Evolutionary conservation across 2,113 vertebrate species (phyloP).

Genomic region (Collichthys lucidus): DNA sequence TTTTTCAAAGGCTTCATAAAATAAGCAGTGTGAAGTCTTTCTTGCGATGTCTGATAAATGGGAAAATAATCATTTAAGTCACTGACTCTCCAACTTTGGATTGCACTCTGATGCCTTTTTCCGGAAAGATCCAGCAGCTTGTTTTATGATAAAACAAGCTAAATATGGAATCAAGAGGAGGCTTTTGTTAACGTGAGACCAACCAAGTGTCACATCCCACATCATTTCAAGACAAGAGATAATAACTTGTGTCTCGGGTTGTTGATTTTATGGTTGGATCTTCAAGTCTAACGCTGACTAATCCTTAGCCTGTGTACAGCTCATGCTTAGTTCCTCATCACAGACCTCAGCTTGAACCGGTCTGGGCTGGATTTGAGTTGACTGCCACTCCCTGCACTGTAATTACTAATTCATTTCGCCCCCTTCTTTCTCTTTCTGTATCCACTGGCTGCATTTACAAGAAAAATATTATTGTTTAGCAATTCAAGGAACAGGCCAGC

Average conservation of each 20-base stretch:
- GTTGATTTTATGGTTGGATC: slow-evolving; percentile 39
- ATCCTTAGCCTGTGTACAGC: slow-evolving; percentile 55
- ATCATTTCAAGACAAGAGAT: background rate
- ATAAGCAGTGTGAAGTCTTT: slow-evolving; percentile 4
- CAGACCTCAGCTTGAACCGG: slow-evolving; percentile 67
- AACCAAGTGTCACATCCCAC: slow-evolving; percentile 41
- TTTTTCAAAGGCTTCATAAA: slow-evolving; percentile 26
- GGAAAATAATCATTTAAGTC: slow-evolving; percentile 10
- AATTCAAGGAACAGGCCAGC: background rate
- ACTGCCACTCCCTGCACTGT: slow-evolving; percentile 60
- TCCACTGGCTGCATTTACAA: background rate
- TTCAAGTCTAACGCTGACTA: slow-evolving; percentile 60
- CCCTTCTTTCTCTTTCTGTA: slow-evolving; percentile 16
- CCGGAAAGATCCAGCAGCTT: background rate
- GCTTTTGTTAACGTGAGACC: slow-evolving; percentile 37
- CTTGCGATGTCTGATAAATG: slow-evolving; percentile 5
- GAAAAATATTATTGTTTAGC: background rate
- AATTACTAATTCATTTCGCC: slow-evolving; percentile 25
- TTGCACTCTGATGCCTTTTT: background rate
- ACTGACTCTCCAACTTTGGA: background rate
- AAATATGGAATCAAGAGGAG: slow-evolving; percentile 37
- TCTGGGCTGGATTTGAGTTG: slow-evolving; percentile 69
- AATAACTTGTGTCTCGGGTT: background rate
- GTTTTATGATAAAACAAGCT: slow-evolving; percentile 26
- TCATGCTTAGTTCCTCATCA: slow-evolving; percentile 69